Percentiles rank a stretch among this genome's conserved stretches.
phyloP scores from a whole-genome alignment of 2,113 vertebrate species.

The Stegastes partitus region DNA sequence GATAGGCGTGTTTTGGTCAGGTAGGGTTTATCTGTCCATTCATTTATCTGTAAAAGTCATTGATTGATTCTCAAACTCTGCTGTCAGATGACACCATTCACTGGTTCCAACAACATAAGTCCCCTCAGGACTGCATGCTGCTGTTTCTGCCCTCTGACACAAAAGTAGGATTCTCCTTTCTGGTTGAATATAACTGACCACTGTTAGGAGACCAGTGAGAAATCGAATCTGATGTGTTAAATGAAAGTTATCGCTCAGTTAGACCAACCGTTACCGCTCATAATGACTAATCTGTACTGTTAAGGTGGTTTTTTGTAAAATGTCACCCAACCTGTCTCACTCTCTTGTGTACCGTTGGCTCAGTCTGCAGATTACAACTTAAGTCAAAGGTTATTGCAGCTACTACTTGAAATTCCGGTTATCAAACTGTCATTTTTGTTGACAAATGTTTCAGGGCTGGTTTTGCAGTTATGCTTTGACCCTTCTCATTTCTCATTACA shows the following conservation, averaged over 20 bases:
- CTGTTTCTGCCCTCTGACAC: background rate
- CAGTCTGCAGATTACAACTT: slow-evolving; percentile 1
- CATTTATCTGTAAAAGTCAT: slow-evolving; percentile 36
- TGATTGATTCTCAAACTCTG: slow-evolving; percentile 20
- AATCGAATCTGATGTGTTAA: slow-evolving; percentile 10
- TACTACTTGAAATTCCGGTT: slow-evolving; percentile 72
- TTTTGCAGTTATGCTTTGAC: background rate
- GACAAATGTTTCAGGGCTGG: background rate
- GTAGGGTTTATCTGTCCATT: slow-evolving; percentile 8
- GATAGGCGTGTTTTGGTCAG: background rate
- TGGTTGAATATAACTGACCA: slow-evolving; percentile 19
- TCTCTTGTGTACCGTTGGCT: slow-evolving; percentile 37
- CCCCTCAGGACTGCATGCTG: slow-evolving; percentile 10
- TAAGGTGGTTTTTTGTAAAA: slow-evolving; percentile 7
- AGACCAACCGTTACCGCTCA: background rate
- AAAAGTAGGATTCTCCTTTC: slow-evolving; percentile 39
- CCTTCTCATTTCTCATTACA: background rate
- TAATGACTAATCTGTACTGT: slow-evolving; percentile 5
- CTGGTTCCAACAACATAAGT: background rate
- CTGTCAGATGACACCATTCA: slow-evolving; percentile 52
- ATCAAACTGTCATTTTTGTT: slow-evolving; percentile 31
- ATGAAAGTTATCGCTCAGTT: slow-evolving; percentile 3
- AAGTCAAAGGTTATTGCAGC: background rate
- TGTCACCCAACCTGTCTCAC: slow-evolving; percentile 60
- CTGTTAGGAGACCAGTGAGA: background rate